Base-by-base conservation (phyloP, 2,888 invertebrate genomes). In the Laothoe populi region DNA sequence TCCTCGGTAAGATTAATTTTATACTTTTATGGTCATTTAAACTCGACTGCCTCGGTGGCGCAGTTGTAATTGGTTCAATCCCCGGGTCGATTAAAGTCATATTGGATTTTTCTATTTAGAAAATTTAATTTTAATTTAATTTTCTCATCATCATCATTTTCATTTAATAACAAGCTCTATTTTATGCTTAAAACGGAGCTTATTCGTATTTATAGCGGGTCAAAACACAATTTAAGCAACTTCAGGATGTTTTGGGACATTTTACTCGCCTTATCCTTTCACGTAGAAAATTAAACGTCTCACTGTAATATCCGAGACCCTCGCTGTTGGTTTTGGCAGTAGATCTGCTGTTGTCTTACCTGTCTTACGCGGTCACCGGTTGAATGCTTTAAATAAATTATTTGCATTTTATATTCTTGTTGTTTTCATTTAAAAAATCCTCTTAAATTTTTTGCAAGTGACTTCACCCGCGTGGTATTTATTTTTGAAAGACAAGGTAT, bases 261-360 rank as follows among this genome's bases (percentile, higher is more conserved):
- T 85, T 86, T 80, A 77, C 82, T 83, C 79, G 87, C 86, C 88
- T 91, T 91, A 90, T 91, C 90, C 90, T 84, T 92, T 86, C 92
- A 91, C 91, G 92, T 92, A 91, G 92, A 92, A 92, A 92, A 92
- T 92, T 91, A 92, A 92, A 92, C 87, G 92, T 92, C 91, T 89
- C 84, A 79, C 82, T 81, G 88, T 86, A 86, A 90, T 88, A 90
- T 90, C 90, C 89, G 88, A 75, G 78, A 79, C 78, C 74, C 74
- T 79, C 75, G 77, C 73, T 77, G 81, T 79, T 88, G 89, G 81
- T 83, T 88, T 87, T 89, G 92, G 89, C 91, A 90, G 84, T 85
- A 88, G 86, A 90, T 90, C 86, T 86, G 81, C 83, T 71, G 74
- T 70, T 62, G 65, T 69, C 64, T 69, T 69, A 68, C 68, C 70